phyloP scores from a whole-genome alignment of 1,140 invertebrate genomes.

The Drosophila pseudoananassae region DNA sequence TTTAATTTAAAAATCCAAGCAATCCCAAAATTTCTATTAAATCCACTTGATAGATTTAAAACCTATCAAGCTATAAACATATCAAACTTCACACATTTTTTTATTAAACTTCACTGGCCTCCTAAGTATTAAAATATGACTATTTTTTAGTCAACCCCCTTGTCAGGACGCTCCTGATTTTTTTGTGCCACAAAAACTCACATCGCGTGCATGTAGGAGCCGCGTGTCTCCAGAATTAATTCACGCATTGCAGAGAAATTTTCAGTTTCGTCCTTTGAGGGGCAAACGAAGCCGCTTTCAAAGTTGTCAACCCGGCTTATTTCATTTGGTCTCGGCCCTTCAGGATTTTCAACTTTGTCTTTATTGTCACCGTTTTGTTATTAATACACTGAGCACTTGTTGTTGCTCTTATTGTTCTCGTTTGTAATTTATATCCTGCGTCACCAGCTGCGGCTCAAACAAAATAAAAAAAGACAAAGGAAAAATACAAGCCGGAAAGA shows the following conservation, averaged over 20 bases:
- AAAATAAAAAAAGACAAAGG: slow-evolving; percentile 12
- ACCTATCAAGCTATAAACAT: no score
- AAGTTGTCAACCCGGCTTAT: slow-evolving; percentile 78
- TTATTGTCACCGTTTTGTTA: slow-evolving; percentile 59
- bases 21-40: no score
- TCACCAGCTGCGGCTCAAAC: slow-evolving; percentile 49
- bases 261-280: slow-evolving; percentile 30
- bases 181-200: slow-evolving; percentile 1
- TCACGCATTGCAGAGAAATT: slow-evolving; percentile 54
- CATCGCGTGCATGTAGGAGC: slow-evolving; percentile 37
- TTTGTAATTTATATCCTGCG: slow-evolving; percentile 67
- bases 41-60: no score
- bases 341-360: slow-evolving; percentile 36
- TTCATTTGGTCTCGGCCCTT: slow-evolving; percentile 56
- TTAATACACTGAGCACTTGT: slow-evolving; percentile 56
- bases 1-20: no score
- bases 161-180: slow-evolving; percentile 29
- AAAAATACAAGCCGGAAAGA: slow-evolving; percentile 4
- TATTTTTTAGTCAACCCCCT: neutral
- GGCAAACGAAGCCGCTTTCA: slow-evolving; percentile 17
- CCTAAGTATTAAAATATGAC: neutral
- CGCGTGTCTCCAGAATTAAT: slow-evolving; percentile 64
- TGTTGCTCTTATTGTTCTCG: slow-evolving; percentile 40
- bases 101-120: no score
- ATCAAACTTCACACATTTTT: no score